phyloP scores from a whole-genome alignment of 2,113 vertebrate species.

The Sisor rabdophorus region DNA sequence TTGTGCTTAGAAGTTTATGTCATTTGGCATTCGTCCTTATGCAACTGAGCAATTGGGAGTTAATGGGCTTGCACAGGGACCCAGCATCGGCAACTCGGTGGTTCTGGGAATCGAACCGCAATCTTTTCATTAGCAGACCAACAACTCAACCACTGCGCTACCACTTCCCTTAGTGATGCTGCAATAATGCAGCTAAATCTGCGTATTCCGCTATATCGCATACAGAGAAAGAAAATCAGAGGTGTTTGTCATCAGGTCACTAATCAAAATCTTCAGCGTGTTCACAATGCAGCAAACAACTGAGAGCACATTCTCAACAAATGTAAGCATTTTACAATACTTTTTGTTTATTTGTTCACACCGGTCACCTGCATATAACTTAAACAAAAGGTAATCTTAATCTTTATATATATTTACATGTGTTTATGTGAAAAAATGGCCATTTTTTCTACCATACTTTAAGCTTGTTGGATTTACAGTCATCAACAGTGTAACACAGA shows the following conservation, averaged over 20 bases:
- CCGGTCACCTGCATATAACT: background rate
- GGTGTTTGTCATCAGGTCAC: background rate
- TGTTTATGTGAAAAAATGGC: background rate
- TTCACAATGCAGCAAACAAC: background rate
- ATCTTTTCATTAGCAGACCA: no score
- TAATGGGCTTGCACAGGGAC: no score
- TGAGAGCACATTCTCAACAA: background rate
- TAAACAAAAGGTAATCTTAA: background rate
- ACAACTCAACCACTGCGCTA: no score
- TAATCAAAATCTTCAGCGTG: background rate
- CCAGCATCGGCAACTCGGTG: no score
- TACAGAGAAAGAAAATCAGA: conserved; percentile 4
- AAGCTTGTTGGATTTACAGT: background rate
- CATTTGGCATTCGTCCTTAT: no score
- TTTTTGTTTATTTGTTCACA: background rate
- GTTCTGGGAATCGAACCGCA: no score
- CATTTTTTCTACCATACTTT: background rate
- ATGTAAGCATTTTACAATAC: background rate
- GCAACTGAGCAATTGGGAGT: no score
- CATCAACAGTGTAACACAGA: background rate
- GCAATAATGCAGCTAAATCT: conserved; percentile 8
- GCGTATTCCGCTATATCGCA: background rate
- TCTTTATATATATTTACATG: background rate
- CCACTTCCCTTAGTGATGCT: background rate
- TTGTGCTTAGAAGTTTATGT: no score